phyloP scores from a whole-genome alignment of 2,888 invertebrate species.

The Epirrhoe tristata region DNA sequence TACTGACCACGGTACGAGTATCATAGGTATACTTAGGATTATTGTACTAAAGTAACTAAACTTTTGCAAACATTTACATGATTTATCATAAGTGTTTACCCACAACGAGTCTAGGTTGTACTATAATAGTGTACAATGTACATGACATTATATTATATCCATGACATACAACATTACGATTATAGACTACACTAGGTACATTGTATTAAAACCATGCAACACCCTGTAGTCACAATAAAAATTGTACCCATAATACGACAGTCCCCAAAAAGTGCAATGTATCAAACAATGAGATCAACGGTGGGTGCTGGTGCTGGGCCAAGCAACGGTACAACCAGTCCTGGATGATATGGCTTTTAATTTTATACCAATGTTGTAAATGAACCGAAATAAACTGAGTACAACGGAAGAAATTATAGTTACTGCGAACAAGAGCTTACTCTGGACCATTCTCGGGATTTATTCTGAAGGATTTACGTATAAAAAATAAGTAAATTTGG shows the following conservation, averaged over 20 bases:
- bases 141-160: no score
- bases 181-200: no score
- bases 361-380: constrained; percentile 60
- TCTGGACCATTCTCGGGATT: background rate
- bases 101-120: no score
- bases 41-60: no score
- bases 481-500: no score
- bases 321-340: constrained; percentile 81
- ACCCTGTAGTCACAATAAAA: constrained; percentile 61
- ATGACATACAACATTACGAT: no score
- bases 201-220: no score
- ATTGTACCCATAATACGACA: constrained; percentile 58
- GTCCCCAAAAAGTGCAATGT: constrained; percentile 76
- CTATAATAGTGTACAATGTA: no score
- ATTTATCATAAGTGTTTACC: no score
- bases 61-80: no score
- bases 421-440: background rate
- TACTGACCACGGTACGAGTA: no score
- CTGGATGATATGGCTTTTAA: constrained; percentile 49
- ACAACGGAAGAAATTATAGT: constrained; percentile 3
- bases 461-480: background rate
- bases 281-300: constrained; percentile 74
- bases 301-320: constrained; percentile 66
- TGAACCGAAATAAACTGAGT: constrained; percentile 28
- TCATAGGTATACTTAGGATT: no score